Percentiles rank a stretch among this genome's conserved stretches.
Conservation (phyloP, 2,113 vertebrate genomes). For the Rallus limicola region DNA sequence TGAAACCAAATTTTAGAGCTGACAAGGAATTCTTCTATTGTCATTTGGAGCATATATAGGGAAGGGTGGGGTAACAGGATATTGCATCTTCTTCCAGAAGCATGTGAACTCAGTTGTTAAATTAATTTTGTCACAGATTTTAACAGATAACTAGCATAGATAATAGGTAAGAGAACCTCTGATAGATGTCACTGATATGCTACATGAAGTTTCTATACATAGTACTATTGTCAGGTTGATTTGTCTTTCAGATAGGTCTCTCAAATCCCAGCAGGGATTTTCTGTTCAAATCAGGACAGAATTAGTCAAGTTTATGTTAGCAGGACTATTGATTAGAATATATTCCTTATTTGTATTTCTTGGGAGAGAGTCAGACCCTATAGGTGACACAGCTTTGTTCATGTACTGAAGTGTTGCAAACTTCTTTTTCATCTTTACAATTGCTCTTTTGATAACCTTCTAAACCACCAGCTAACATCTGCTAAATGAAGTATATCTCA, state of each 20-base stretch:
- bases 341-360: not conserved
- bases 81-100: not conserved
- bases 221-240: not conserved
- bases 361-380: not conserved
- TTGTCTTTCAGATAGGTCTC: not conserved
- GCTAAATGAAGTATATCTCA: slow-evolving; percentile 5
- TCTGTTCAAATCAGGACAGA: not conserved
- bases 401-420: not conserved
- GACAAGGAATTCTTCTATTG: not conserved
- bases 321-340: not conserved
- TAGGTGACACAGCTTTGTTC: not conserved
- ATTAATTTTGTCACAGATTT: not conserved
- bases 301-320: not conserved
- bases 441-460: not conserved
- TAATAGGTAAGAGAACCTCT: not conserved
- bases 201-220: not conserved
- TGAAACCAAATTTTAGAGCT: not conserved
- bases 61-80: not conserved
- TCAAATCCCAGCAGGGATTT: not conserved
- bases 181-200: not conserved
- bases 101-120: not conserved
- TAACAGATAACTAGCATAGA: not conserved
- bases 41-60: not conserved
- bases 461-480: not conserved
- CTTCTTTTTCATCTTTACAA: not conserved